A percentile compares a stretch with the other conserved stretches of the same genome.
Evolutionary conservation across 1,140 invertebrate genomes (phyloP).

Genomic region (Solenopsis invicta): DNA sequence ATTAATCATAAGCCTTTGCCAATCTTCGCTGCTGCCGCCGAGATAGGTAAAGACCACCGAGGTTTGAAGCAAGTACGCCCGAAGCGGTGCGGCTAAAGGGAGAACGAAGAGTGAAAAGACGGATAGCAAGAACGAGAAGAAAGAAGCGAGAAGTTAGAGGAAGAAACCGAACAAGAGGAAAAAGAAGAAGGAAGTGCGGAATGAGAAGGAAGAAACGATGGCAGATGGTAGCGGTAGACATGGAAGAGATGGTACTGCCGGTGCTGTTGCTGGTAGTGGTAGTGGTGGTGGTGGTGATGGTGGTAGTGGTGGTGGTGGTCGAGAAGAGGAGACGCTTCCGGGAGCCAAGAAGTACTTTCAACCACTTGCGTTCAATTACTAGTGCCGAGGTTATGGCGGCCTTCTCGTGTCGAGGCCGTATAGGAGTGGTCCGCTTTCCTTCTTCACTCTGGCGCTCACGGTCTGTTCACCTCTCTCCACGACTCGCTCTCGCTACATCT

Average conservation of each 20-base stretch:
- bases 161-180: slow-evolving; percentile 6
- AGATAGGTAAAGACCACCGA: slow-evolving; percentile 40
- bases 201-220: slow-evolving; percentile 49
- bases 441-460: slow-evolving; percentile 35
- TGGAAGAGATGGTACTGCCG: slow-evolving; percentile 35
- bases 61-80: slow-evolving; percentile 24
- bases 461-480: slow-evolving; percentile 11
- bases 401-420: slow-evolving; percentile 79
- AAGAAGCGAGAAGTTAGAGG: neutral
- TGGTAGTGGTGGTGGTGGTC: slow-evolving; percentile 43
- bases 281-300: slow-evolving; percentile 34
- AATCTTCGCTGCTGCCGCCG: slow-evolving; percentile 66
- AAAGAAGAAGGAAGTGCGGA: neutral
- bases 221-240: slow-evolving; percentile 46
- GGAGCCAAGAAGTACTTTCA: slow-evolving; percentile 82
- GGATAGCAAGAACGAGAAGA: slow-evolving; percentile 4
- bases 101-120: slow-evolving; percentile 27
- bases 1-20: slow-evolving; percentile 78
- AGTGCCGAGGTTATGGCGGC: slow-evolving; percentile 80
- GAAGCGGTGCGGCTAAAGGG: slow-evolving; percentile 21
- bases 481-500: slow-evolving; percentile 31
- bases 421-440: slow-evolving; percentile 72
- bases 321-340: slow-evolving; percentile 74
- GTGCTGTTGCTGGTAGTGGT: slow-evolving; percentile 11
- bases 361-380: slow-evolving; percentile 83